A percentile compares a stretch with the other conserved stretches of the same genome.
Conservation (phyloP, 2,113 vertebrate genomes). For the Anseranas semipalmata region DNA sequence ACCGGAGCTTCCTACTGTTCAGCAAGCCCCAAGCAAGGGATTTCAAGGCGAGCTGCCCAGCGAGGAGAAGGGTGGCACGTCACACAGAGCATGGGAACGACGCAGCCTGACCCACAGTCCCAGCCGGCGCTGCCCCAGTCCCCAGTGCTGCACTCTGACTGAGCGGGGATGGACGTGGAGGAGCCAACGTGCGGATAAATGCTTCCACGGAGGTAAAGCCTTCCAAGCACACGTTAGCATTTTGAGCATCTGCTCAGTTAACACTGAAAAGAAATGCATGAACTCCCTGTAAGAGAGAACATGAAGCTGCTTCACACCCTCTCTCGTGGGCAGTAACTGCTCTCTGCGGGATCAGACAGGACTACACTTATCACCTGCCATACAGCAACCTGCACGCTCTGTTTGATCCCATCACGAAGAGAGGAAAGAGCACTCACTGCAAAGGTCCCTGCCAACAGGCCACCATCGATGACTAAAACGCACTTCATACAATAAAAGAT, state of each 20-base stretch:
- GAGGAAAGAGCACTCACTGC: neutral
- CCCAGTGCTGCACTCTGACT: neutral
- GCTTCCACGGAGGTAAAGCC: neutral
- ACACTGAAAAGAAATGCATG: neutral
- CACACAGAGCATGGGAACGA: neutral
- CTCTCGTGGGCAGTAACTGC: fast-evolving
- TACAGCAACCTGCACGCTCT: neutral
- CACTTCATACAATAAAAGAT: neutral
- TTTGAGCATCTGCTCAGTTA: neutral
- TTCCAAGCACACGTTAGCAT: neutral
- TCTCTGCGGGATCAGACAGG: neutral
- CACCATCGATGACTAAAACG: neutral
- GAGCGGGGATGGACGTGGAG: neutral
- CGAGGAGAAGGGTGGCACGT: neutral
- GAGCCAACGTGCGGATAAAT: neutral
- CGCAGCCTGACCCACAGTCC: neutral
- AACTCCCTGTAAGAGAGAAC: neutral
- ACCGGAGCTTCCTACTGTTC: neutral
- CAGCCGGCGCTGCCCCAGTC: neutral
- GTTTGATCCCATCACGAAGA: neutral
- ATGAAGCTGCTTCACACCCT: neutral
- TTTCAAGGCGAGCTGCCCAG: neutral
- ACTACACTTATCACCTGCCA: neutral
- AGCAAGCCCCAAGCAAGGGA: neutral
- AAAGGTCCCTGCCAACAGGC: neutral